A percentile compares a stretch with the other conserved stretches of the same genome.
Conservation (phyloP, 2,797 vertebrate genomes). For the Chelon auratus region DNA sequence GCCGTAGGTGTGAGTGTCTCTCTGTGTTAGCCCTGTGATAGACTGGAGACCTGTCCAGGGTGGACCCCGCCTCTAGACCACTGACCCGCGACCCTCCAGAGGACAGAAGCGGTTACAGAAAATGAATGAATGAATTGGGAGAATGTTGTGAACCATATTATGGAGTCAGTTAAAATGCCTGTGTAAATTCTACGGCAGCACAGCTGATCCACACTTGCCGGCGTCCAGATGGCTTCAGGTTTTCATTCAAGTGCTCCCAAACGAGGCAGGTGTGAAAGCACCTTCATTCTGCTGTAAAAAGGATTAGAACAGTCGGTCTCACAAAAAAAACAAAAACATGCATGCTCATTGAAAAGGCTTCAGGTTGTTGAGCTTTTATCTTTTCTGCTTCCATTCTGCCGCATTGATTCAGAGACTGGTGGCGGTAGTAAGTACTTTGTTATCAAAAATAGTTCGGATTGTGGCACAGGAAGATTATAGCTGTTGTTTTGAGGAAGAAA, state of each 20-base stretch:
- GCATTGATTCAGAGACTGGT: constrained; percentile 13
- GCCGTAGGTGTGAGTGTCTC: no score
- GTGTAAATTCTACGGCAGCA: background rate
- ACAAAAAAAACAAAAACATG: constrained; percentile 29
- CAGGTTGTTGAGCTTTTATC: constrained; percentile 18
- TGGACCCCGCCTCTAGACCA: no score
- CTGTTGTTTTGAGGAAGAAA: constrained; percentile 10
- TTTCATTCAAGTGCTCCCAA: constrained; percentile 31
- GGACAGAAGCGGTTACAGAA: no score
- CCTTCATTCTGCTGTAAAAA: constrained; percentile 19
- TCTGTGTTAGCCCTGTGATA: no score
- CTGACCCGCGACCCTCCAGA: no score
- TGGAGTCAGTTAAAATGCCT: background rate
- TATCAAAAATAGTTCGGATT: constrained; percentile 20
- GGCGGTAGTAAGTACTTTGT: constrained; percentile 11
- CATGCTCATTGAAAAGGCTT: constrained; percentile 21
- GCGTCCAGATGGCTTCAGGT: constrained; percentile 32
- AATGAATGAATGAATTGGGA: background rate
- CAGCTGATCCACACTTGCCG: background rate
- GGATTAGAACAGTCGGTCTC: constrained; percentile 41
- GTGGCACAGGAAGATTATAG: background rate
- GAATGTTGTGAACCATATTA: background rate
- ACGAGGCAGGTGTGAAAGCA: constrained; percentile 44
- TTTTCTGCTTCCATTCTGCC: constrained; percentile 35
- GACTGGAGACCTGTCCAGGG: no score